These are phyloP conservation scores for Heliornis fulica DNA, from an alignment of 2,113 vertebrate species.

Conservation along the genomic window DNA sequence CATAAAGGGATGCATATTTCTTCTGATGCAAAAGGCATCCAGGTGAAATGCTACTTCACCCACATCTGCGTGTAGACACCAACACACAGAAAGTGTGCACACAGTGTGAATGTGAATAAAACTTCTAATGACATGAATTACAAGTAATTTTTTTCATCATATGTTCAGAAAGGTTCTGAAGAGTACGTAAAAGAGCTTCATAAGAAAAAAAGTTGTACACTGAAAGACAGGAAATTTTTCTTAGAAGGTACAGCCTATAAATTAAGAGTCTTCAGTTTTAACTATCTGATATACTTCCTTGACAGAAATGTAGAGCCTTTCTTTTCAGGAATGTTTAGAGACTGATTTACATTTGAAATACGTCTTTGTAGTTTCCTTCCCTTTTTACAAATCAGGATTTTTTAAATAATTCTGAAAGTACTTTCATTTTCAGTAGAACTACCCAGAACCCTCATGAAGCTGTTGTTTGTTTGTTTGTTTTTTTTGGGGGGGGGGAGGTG, in stretches of 20 bases:
- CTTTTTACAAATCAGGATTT: neutral
- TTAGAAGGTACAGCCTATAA: neutral
- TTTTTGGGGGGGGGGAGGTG: no score
- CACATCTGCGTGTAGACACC: neutral
- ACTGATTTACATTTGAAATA: neutral
- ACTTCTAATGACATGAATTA: neutral
- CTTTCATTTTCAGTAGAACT: neutral
- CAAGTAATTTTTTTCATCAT: neutral
- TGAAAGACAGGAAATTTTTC: neutral
- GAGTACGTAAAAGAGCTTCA: neutral
- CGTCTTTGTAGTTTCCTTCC: neutral
- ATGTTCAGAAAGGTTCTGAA: neutral
- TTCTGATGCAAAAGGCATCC: neutral
- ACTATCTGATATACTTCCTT: neutral
- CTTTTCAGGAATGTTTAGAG: neutral
- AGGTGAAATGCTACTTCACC: neutral
- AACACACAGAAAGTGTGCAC: neutral
- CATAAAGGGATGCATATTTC: neutral
- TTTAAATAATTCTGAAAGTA: neutral
- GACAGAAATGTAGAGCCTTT: neutral
- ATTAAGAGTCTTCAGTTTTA: neutral
- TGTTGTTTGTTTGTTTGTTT: neutral
- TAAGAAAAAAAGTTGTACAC: neutral
- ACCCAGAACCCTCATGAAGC: neutral
- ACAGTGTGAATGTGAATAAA: neutral